These are phyloP conservation scores for Panagrolaimus sp. DNA, from an alignment of 1,140 invertebrate genomes.

Conservation along the genomic window DNA sequence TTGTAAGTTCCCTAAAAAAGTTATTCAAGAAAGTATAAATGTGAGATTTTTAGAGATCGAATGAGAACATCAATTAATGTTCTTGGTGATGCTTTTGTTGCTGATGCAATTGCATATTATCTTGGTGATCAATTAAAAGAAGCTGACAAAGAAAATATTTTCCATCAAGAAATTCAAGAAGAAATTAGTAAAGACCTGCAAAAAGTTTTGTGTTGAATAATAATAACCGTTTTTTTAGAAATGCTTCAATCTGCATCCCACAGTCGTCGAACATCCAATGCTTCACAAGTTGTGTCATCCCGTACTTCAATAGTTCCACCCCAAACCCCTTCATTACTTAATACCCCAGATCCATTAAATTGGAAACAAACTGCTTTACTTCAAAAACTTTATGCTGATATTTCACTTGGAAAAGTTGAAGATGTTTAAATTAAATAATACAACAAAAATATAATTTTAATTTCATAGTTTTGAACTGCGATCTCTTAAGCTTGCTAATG, in stretches of 20 bases:
- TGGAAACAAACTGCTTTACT: neutral
- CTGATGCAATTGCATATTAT: slow-evolving; percentile 76
- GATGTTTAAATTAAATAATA: neutral
- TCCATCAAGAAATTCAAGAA: slow-evolving; percentile 38
- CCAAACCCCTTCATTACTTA: neutral
- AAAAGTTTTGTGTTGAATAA: neutral
- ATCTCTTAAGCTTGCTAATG: no score
- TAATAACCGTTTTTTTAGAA: neutral
- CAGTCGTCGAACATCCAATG: neutral
- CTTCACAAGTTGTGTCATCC: neutral
- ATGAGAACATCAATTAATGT: slow-evolving; percentile 92
- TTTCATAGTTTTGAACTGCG: no score
- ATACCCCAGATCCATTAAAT: neutral
- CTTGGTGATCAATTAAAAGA: slow-evolving; percentile 30
- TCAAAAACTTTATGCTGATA: slow-evolving; percentile 2
- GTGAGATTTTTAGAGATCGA: slow-evolving; percentile 70
- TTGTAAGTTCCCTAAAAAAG: slow-evolving; percentile 69
- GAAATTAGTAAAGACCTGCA: slow-evolving; percentile 30
- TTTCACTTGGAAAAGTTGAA: slow-evolving; percentile 9
- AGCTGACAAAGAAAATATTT: slow-evolving; percentile 33
- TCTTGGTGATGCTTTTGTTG: slow-evolving; percentile 83
- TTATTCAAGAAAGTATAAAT: neutral
- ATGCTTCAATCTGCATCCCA: slow-evolving; percentile 7
- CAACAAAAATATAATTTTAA: no score
- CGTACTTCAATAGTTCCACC: neutral